Evolutionary conservation across 2,797 vertebrate genomes (phyloP).

Genomic region (Acestrorhynchus altus): DNA sequence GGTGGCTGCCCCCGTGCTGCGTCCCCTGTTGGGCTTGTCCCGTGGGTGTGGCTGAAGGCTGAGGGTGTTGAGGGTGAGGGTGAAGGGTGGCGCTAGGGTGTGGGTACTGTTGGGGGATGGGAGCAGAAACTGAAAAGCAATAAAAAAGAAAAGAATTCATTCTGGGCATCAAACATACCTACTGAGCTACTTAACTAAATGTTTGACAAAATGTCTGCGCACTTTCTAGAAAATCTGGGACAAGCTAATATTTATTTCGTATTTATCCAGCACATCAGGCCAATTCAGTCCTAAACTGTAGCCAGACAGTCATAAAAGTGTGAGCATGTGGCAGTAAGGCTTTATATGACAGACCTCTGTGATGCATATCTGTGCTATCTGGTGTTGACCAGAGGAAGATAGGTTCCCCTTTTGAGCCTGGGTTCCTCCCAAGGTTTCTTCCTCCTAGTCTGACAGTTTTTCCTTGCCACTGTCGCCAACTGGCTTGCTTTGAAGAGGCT

Average conservation of each 20-base stretch:
- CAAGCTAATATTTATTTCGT: too few relatives aligned
- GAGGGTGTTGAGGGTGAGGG: conserved; percentile 91
- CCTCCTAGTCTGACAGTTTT: too few relatives aligned
- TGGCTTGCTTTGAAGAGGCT: too few relatives aligned
- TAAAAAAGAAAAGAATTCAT: conserved; percentile 45
- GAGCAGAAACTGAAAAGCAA: conserved; percentile 89
- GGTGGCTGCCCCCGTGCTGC: conserved; percentile 91
- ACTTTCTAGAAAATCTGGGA: background rate
- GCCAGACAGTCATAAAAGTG: too few relatives aligned
- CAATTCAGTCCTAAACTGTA: too few relatives aligned
- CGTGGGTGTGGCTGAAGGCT: conserved; percentile 95
- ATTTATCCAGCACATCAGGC: background rate
- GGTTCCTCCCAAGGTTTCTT: too few relatives aligned
- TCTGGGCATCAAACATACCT: background rate
- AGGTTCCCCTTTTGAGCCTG: too few relatives aligned
- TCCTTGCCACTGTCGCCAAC: too few relatives aligned
- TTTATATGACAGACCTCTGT: too few relatives aligned
- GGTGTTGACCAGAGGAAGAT: too few relatives aligned
- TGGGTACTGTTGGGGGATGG: conserved; percentile 95
- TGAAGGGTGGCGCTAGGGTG: conserved; percentile 93
- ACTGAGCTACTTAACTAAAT: background rate
- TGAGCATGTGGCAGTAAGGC: too few relatives aligned
- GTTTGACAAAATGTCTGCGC: conserved; percentile 13
- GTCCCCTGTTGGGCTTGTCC: conserved; percentile 90
- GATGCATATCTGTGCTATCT: too few relatives aligned